Percentiles rank a stretch among this genome's conserved stretches.
Evolutionary conservation across 2,888 invertebrate genomes (phyloP).

Genomic region (Colostygia pectinataria): DNA sequence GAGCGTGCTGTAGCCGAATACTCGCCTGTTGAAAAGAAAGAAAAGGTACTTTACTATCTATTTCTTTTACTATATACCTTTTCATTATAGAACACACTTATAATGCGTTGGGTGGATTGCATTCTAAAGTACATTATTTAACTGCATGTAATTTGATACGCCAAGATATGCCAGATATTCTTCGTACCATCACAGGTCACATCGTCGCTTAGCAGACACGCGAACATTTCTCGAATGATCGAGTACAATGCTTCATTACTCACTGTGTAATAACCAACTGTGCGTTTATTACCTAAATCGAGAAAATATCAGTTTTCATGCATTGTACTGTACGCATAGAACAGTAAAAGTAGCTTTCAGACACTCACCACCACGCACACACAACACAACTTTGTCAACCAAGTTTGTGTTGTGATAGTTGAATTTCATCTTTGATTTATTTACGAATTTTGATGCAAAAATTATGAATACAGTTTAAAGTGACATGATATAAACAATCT

Average conservation of each 20-base stretch:
- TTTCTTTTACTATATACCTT: no score
- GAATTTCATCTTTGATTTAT: no score
- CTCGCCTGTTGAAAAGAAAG: slow-evolving; percentile 76
- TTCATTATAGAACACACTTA: no score
- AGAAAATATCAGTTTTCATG: neutral
- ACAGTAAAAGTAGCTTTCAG: no score
- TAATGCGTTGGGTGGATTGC: no score
- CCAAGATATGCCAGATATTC: slow-evolving; percentile 35
- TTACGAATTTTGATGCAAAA: no score
- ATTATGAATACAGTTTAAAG: slow-evolving; percentile 12
- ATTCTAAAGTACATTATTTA: no score
- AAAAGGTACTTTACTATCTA: no score
- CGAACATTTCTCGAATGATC: slow-evolving; percentile 45
- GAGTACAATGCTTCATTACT: slow-evolving; percentile 21
- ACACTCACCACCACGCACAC: no score
- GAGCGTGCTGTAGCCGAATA: slow-evolving; percentile 94
- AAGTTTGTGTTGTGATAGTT: no score
- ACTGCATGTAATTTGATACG: slow-evolving; percentile 29
- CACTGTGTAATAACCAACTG: slow-evolving; percentile 2
- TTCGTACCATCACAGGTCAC: slow-evolving; percentile 32
- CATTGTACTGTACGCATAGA: neutral
- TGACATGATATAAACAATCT: slow-evolving; percentile 36
- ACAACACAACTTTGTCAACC: no score
- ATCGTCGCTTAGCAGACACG: slow-evolving; percentile 41
- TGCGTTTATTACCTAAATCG: slow-evolving; percentile 7